Evolutionary conservation across 2,888 invertebrate species (phyloP), one percentile per base, ranked within the genome.

Genomic region (Carterocephalus palaemon): DNA sequence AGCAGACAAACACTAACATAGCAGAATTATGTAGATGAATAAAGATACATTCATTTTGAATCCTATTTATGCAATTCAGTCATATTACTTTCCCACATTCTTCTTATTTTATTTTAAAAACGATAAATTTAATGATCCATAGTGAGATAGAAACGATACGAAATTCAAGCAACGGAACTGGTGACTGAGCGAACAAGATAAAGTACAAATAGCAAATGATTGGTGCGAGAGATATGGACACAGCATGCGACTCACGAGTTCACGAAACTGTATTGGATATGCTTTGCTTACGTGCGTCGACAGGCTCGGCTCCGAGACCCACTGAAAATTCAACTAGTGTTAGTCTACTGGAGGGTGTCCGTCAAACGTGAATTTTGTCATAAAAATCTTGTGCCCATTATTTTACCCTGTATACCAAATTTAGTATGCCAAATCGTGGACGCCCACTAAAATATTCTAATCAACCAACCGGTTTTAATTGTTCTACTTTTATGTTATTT

Each of bases 221-320:
- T 62, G 62, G 68, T 74, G 71, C 73, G 70, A 73, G 60, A 70
- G 67, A 72, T 70, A 76, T 70, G 70, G 64, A 64, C 68, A 73
- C 69, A 64, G 69, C 84, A 84, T 84, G 84, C 84, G 78, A 80
- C 72, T 78, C 80, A 78, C 80, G 75, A 80, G 77, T 70, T 76
- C 78, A 61, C 60, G 78, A 80, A 67, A 62, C 60, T 71, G 74
- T 70, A 59, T 62, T 67, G 67, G 69, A 69, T 71, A 70, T 68
- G 62, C 64, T 72, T 77, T 76, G 76, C 85, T 85, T 85, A 85
- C 85, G 79, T 84, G 81, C 69, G 74, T 67, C 74, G 75, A 67
- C 75, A 85, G 81, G 70, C 74, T 79, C 76, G 84, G 82, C 67
- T 82, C 84, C 75, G 85, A 85, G 68, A 71, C 75, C 79, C 84